Conservation (phyloP, 2,797 vertebrate species). For the Cirrhinus molitorella region DNA sequence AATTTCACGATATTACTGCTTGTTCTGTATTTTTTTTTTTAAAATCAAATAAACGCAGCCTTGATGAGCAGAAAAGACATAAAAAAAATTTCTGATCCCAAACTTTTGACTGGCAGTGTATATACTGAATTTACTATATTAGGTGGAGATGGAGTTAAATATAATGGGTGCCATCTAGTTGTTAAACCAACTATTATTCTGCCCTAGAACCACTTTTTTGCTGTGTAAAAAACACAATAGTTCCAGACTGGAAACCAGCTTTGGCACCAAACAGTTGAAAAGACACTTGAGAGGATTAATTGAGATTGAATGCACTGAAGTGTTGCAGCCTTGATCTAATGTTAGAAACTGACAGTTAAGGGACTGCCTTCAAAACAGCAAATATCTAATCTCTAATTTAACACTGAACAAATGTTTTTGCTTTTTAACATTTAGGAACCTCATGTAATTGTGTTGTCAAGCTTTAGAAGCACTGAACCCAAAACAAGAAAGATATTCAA, state of each 20-base stretch:
- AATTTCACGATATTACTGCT: no score
- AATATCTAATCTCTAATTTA: constrained; percentile 6
- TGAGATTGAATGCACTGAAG: constrained; percentile 15
- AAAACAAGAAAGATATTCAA: constrained; percentile 23
- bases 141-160: neutral
- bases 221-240: neutral
- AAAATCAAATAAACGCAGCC: no score
- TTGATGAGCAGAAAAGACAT: no score
- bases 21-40: no score
- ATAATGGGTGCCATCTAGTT: neutral
- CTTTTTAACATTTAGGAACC: constrained; percentile 5
- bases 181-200: neutral
- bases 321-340: constrained; percentile 25
- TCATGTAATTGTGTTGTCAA: constrained; percentile 7
- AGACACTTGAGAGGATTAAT: neutral
- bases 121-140: neutral
- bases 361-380: neutral
- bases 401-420: constrained; percentile 6
- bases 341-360: constrained; percentile 14
- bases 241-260: neutral
- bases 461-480: neutral
- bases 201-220: neutral
- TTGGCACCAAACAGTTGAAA: neutral
- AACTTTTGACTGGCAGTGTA: no score
- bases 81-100: no score